These are phyloP conservation scores for Sula dactylatra DNA, from an alignment of 2,113 vertebrate species.

Conservation along the genomic window DNA sequence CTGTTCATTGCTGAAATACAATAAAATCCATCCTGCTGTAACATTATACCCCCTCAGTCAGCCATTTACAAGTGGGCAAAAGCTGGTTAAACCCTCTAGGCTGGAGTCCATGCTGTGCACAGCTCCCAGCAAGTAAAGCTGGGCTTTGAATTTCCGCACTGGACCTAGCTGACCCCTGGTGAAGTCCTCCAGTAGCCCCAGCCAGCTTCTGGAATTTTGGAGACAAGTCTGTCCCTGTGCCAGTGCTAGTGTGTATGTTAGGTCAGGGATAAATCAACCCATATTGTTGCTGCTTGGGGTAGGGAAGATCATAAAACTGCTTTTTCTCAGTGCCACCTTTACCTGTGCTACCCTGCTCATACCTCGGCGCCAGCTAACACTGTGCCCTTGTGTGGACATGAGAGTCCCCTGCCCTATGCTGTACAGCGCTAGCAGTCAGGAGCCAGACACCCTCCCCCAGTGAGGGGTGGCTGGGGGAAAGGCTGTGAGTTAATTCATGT, in stretches of 20 bases:
- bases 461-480: neutral
- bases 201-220: neutral
- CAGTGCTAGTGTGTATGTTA: accelerated
- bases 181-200: neutral
- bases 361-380: neutral
- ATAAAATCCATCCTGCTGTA: neutral
- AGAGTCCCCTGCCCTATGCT: accelerated
- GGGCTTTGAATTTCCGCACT: neutral
- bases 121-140: neutral
- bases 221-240: neutral
- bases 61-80: neutral
- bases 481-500: neutral
- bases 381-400: accelerated
- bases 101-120: neutral
- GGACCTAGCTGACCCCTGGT: neutral
- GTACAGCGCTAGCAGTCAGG: neutral
- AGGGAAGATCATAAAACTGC: no score
- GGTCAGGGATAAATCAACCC: neutral
- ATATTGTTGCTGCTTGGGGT: neutral
- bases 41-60: neutral
- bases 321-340: neutral
- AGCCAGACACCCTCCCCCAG: neutral
- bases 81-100: neutral
- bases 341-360: neutral
- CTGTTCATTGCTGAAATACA: neutral